Evolutionary conservation across 2,113 vertebrate species (phyloP).

Genomic region (Coryphaenoides rupestris): DNA sequence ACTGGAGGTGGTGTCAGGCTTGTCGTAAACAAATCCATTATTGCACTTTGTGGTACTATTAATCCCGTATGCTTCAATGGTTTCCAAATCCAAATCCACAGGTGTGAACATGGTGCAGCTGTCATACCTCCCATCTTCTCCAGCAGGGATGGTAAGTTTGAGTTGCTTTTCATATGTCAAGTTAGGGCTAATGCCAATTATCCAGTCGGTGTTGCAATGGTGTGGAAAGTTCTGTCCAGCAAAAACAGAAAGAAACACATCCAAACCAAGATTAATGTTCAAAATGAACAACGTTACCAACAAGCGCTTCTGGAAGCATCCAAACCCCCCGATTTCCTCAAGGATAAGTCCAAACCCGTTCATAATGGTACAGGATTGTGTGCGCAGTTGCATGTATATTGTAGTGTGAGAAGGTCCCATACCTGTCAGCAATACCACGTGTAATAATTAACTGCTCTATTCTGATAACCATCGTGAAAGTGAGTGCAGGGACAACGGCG

Average conservation of each 20-base stretch:
- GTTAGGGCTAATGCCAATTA: slow-evolving; percentile 64
- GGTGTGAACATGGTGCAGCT: slow-evolving; percentile 81
- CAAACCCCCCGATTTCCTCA: slow-evolving; percentile 78
- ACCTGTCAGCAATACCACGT: too few relatives aligned
- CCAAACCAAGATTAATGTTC: slow-evolving; percentile 67
- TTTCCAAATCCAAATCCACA: slow-evolving; percentile 65
- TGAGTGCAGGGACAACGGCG: too few relatives aligned
- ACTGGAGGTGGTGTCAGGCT: slow-evolving; percentile 54
- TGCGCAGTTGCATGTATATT: too few relatives aligned
- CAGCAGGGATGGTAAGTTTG: slow-evolving; percentile 76
- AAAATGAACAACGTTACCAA: slow-evolving; percentile 68
- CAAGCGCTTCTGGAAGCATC: slow-evolving; percentile 78
- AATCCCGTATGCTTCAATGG: slow-evolving; percentile 70
- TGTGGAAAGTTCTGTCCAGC: slow-evolving; percentile 66
- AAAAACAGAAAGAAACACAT: slow-evolving; percentile 82
- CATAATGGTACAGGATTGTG: slow-evolving; percentile 51
- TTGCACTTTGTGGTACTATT: slow-evolving; percentile 71
- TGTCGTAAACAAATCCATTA: slow-evolving; percentile 72
- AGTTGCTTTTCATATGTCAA: slow-evolving; percentile 67
- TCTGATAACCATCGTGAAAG: too few relatives aligned
- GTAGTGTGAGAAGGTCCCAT: too few relatives aligned
- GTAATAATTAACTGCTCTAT: too few relatives aligned
- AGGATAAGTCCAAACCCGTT: slow-evolving; percentile 72
- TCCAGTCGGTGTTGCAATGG: slow-evolving; percentile 83
- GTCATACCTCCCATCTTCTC: slow-evolving; percentile 56